Conservation (phyloP, 92 coral and sea anemone genomes). For the Virgularia gustaviana region DNA sequence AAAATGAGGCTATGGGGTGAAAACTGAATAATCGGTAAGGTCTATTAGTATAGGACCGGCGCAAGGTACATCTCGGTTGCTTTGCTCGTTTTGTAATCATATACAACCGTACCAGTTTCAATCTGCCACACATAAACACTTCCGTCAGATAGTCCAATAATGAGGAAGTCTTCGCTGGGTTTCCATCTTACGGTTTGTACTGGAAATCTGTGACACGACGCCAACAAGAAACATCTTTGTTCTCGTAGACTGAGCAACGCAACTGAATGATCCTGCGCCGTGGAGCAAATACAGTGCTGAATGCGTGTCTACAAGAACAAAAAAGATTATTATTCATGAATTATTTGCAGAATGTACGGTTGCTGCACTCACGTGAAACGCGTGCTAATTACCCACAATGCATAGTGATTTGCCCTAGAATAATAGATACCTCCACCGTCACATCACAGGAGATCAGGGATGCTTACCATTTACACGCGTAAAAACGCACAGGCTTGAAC, state of each 20-base stretch:
- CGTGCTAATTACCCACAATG: no score
- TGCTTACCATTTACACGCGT: no score
- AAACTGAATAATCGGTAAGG: no score
- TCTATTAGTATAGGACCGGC: no score
- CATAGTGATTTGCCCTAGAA: no score
- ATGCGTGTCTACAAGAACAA: slow-evolving; percentile 65
- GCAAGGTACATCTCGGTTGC: neutral
- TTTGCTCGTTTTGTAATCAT: neutral
- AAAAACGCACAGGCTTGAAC: no score
- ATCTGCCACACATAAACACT: slow-evolving; percentile 98
- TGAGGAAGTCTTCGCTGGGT: slow-evolving; percentile 87
- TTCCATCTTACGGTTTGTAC: slow-evolving; percentile 97
- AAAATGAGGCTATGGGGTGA: no score
- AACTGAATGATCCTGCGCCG: slow-evolving; percentile 95
- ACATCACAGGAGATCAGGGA: no score
- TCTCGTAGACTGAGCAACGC: slow-evolving; percentile 86
- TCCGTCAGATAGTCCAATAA: slow-evolving; percentile 90
- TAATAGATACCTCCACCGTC: no score
- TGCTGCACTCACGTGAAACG: no score
- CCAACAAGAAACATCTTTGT: slow-evolving; percentile 82
- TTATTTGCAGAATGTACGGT: no score
- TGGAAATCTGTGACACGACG: slow-evolving; percentile 93
- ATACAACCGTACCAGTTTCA: slow-evolving; percentile 81
- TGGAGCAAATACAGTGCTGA: slow-evolving; percentile 84
- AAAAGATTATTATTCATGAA: no score